Evolutionary conservation across 2,888 invertebrate species (phyloP).

Genomic region (Yponomeuta malinellus): DNA sequence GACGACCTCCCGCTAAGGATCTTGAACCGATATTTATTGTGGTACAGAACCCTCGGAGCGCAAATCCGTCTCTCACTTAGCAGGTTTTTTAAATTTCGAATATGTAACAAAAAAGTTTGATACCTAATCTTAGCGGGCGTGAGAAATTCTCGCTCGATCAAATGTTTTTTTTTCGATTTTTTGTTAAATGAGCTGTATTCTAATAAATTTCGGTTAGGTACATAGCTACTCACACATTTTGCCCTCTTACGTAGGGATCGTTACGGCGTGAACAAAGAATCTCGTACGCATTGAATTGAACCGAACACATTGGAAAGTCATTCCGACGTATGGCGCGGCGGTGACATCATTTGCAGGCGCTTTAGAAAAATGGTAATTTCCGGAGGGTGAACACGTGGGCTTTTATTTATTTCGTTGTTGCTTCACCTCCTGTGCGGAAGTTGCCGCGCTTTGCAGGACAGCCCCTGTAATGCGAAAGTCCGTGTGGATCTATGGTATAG

Average conservation of each 20-base stretch:
- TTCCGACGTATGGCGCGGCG: slow-evolving; percentile 38
- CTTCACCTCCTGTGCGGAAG: slow-evolving; percentile 2
- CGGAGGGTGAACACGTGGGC: slow-evolving; percentile 28
- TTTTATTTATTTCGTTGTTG: slow-evolving; percentile 12
- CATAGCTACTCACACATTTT: slow-evolving; percentile 20
- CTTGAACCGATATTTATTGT: no score
- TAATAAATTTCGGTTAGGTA: neutral
- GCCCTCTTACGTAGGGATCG: slow-evolving; percentile 24
- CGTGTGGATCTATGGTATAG: no score
- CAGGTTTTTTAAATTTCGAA: no score
- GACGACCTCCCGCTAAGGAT: no score
- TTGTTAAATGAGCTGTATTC: neutral
- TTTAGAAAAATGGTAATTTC: slow-evolving; percentile 60
- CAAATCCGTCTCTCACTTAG: no score
- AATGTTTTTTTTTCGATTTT: neutral
- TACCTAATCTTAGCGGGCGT: no score
- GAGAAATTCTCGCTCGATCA: neutral
- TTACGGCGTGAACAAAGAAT: slow-evolving; percentile 26
- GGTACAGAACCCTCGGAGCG: no score
- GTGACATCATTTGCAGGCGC: slow-evolving; percentile 52
- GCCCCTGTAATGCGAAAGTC: neutral
- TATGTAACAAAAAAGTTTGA: no score
- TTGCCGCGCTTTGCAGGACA: neutral
- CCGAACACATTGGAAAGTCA: slow-evolving; percentile 42
- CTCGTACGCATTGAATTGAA: slow-evolving; percentile 23